Conservation (phyloP, 2,113 vertebrate genomes). For the Pagrus major region DNA sequence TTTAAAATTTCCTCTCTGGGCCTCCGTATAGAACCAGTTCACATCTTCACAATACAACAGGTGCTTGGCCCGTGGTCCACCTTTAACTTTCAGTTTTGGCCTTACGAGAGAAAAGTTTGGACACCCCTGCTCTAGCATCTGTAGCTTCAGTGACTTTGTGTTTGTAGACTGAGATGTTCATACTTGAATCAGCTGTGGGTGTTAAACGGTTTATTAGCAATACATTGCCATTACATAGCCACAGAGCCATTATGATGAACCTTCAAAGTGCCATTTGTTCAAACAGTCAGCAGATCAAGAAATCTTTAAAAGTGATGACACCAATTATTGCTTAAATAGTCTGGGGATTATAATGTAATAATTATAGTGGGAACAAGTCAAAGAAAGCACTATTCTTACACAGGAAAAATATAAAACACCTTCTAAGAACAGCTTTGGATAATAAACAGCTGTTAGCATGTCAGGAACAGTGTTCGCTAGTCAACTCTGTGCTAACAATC, state of each 20-base stretch:
- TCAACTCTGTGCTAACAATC: slow-evolving; percentile 22
- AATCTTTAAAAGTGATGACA: slow-evolving; percentile 13
- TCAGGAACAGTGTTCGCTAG: slow-evolving; percentile 24
- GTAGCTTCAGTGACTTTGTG: neutral
- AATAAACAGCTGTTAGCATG: neutral
- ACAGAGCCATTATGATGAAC: slow-evolving; percentile 42
- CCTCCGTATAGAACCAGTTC: too few relatives aligned
- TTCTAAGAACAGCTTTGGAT: slow-evolving; percentile 11
- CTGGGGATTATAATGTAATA: neutral
- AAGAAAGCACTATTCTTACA: slow-evolving; percentile 14
- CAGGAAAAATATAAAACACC: slow-evolving; percentile 33
- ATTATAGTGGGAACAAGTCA: slow-evolving; percentile 1
- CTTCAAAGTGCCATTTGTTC: slow-evolving; percentile 60
- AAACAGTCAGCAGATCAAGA: slow-evolving; percentile 40
- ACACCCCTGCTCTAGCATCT: too few relatives aligned
- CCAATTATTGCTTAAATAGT: slow-evolving; percentile 58
- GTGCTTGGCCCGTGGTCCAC: too few relatives aligned
- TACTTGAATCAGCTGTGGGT: slow-evolving; percentile 11
- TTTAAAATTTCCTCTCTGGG: too few relatives aligned
- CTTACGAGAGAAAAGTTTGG: too few relatives aligned
- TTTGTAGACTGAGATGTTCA: neutral
- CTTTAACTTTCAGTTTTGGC: too few relatives aligned
- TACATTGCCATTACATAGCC: slow-evolving; percentile 34
- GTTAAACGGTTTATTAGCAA: slow-evolving; percentile 70
- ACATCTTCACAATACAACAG: too few relatives aligned